Conservation (phyloP, 2,113 vertebrate species). For the Crotophaga sulcirostris region DNA sequence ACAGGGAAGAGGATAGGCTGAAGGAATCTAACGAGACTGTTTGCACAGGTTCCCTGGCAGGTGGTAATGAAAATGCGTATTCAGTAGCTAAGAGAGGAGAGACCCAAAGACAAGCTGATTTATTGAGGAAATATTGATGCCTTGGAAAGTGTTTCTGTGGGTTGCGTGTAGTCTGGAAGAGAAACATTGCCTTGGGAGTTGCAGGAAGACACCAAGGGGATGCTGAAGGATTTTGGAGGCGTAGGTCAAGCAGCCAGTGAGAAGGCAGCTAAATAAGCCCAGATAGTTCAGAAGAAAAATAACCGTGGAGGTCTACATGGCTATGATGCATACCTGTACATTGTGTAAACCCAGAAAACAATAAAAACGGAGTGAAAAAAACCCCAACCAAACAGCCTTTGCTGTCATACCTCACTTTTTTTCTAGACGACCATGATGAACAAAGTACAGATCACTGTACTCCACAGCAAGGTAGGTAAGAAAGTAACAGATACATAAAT, state of each 20-base stretch:
- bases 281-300: neutral
- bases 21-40: neutral
- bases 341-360: neutral
- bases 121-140: neutral
- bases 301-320: neutral
- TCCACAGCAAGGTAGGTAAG: neutral
- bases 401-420: neutral
- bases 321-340: neutral
- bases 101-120: neutral
- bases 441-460: neutral
- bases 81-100: neutral
- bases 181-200: neutral
- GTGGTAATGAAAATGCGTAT: fast-evolving
- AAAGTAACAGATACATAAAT: neutral
- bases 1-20: neutral
- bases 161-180: neutral
- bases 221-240: neutral
- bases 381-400: neutral
- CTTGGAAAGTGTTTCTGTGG: neutral
- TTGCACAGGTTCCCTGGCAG: neutral
- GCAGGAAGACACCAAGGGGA: neutral
- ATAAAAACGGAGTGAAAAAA: neutral
- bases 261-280: neutral
- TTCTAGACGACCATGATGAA: neutral
- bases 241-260: neutral